Conservation (phyloP, 2,888 invertebrate genomes). For the Octonoba sinensis region DNA sequence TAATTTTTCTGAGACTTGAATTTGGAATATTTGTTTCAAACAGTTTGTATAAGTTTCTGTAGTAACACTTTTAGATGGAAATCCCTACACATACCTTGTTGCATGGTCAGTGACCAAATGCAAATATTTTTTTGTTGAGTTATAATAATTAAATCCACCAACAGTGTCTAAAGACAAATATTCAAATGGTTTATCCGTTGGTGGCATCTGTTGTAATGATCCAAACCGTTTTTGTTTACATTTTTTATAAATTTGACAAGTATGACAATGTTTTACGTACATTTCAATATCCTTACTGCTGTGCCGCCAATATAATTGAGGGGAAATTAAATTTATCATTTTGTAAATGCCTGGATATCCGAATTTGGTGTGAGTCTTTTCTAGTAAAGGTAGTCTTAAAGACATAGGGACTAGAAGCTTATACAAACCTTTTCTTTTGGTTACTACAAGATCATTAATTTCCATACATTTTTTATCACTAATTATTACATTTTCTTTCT, state of each 20-base stretch:
- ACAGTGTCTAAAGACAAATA: neutral
- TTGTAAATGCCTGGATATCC: slow-evolving; percentile 1
- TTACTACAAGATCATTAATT: neutral
- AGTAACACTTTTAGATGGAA: slow-evolving; percentile 4
- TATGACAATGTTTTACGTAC: neutral
- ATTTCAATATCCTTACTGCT: slow-evolving; percentile 1
- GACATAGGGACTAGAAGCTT: neutral
- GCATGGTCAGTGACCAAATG: slow-evolving; percentile 3
- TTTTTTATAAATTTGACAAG: slow-evolving; percentile 4
- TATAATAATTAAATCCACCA: slow-evolving; percentile 7
- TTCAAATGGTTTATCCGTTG: slow-evolving; percentile 13
- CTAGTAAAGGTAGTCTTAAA: neutral
- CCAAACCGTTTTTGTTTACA: slow-evolving; percentile 4
- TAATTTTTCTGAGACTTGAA: slow-evolving; percentile 2
- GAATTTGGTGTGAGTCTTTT: neutral
- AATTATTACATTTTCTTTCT: neutral
- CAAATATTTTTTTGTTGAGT: slow-evolving; percentile 8
- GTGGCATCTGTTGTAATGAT: neutral
- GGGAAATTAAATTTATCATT: slow-evolving; percentile 3
- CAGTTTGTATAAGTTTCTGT: slow-evolving; percentile 4
- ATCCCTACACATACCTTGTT: neutral
- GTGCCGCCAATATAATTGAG: neutral
- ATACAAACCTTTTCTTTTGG: neutral
- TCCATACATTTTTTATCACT: neutral
- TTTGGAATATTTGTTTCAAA: slow-evolving; percentile 6